Percentiles rank a stretch among this genome's conserved stretches.
Conservation (phyloP, 2,888 invertebrate species). For the Caenorhabditis angaria region DNA sequence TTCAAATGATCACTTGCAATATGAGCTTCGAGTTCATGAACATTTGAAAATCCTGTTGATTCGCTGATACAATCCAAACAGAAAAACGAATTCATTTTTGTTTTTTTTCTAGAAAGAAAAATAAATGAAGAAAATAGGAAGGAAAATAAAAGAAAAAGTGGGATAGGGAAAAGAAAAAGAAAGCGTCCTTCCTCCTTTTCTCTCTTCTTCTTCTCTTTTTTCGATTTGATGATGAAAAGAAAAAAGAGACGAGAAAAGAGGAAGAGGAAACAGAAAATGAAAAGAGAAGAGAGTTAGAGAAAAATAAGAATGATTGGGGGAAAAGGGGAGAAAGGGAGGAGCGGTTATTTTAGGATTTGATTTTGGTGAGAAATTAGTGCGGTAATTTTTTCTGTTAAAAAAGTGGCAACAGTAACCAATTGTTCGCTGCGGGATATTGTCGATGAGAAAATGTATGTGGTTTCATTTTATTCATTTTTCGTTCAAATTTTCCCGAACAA, state of each 20-base stretch:
- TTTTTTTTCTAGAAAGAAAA: constrained; percentile 11
- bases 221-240: neutral
- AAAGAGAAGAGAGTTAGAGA: constrained; percentile 6
- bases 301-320: constrained; percentile 17
- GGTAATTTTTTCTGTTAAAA: no score
- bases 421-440: no score
- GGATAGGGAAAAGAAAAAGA: constrained; percentile 13
- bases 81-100: constrained; percentile 2
- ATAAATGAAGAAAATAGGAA: constrained; percentile 12
- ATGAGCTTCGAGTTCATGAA: constrained; percentile 44
- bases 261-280: constrained; percentile 9
- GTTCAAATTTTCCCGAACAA: neutral
- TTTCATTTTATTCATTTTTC: neutral
- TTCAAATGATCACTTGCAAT: constrained; percentile 45
- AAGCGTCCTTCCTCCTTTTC: constrained; percentile 25
- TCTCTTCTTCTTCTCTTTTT: constrained; percentile 18
- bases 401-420: no score
- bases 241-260: constrained; percentile 3
- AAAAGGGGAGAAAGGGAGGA: neutral
- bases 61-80: constrained; percentile 18
- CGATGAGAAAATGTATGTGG: neutral
- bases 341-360: neutral
- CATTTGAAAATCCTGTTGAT: constrained; percentile 13
- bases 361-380: no score
- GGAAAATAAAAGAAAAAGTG: constrained; percentile 1